Conservation (phyloP, 2,113 vertebrate species). For the Solea solea region DNA sequence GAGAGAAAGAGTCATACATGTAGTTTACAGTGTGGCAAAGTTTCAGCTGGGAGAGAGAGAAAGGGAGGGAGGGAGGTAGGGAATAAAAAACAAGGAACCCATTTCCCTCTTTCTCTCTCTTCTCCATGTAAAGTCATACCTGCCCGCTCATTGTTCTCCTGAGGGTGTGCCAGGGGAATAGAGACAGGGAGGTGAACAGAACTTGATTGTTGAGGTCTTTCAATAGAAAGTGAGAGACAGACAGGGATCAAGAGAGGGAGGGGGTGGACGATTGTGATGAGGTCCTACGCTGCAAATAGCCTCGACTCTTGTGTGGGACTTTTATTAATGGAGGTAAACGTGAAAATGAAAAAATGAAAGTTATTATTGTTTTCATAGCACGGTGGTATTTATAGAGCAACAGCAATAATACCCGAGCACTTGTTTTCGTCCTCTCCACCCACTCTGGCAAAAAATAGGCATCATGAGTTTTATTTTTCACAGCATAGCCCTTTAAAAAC, state of each 20-base stretch:
- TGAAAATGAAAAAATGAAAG: conserved; percentile 68
- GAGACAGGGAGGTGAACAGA: conserved; percentile 69
- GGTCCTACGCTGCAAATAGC: conserved; percentile 50
- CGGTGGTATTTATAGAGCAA: conserved; percentile 57
- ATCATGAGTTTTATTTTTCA: conserved; percentile 4
- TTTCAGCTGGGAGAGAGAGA: conserved; percentile 38
- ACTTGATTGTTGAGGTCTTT: conserved; percentile 68
- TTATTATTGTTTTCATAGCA: conserved; percentile 55
- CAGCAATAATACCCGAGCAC: conserved; percentile 15
- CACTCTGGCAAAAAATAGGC: conserved; percentile 36
- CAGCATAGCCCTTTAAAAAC: background rate
- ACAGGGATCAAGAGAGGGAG: background rate
- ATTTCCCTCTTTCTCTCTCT: conserved; percentile 52
- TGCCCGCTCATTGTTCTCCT: conserved; percentile 83
- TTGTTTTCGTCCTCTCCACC: conserved; percentile 45
- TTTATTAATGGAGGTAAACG: conserved; percentile 55
- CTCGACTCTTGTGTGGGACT: conserved; percentile 62
- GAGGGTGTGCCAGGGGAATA: conserved; percentile 80
- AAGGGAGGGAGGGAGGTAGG: conserved; percentile 1
- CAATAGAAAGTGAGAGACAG: conserved; percentile 45
- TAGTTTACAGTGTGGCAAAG: conserved; percentile 27
- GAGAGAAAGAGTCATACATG: conserved; percentile 14
- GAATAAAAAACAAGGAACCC: conserved; percentile 55
- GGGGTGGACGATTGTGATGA: conserved; percentile 16
- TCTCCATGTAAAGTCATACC: conserved; percentile 71